Percentiles rank a stretch among this genome's conserved stretches.
phyloP scores from a whole-genome alignment of 2,797 vertebrate genomes.

The Adelosebastes latens region DNA sequence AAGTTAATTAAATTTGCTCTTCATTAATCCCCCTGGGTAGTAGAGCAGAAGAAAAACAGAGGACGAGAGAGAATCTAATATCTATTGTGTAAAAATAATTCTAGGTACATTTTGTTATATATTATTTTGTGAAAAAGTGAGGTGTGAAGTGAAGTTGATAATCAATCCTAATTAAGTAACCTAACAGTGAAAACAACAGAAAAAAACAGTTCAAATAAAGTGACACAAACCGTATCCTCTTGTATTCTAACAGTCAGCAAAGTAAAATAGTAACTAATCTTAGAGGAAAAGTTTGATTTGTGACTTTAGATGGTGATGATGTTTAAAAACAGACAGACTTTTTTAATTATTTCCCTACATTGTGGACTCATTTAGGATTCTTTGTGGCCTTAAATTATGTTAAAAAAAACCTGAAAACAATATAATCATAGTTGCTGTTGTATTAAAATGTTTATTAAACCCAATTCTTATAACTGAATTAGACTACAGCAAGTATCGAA shows the following conservation, averaged over 20 bases:
- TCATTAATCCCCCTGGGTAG: not conserved
- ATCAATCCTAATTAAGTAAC: not conserved
- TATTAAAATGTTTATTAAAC: constrained; percentile 37
- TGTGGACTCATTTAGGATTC: no score
- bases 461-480: not conserved
- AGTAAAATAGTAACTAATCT: not conserved
- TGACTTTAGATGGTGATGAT: not conserved
- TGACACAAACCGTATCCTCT: not conserved
- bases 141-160: not conserved
- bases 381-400: not conserved
- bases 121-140: not conserved
- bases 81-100: not conserved
- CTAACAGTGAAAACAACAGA: not conserved
- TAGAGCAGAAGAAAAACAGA: not conserved
- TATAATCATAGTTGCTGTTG: not conserved
- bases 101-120: not conserved
- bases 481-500: not conserved
- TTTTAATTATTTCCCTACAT: not conserved
- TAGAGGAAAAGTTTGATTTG: not conserved
- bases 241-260: not conserved
- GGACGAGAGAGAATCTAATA: not conserved
- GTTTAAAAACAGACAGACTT: not conserved
- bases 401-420: not conserved
- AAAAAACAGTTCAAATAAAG: not conserved
- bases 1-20: not conserved